phyloP scores from a whole-genome alignment of 2,888 invertebrate genomes.

The Nineta flava region DNA sequence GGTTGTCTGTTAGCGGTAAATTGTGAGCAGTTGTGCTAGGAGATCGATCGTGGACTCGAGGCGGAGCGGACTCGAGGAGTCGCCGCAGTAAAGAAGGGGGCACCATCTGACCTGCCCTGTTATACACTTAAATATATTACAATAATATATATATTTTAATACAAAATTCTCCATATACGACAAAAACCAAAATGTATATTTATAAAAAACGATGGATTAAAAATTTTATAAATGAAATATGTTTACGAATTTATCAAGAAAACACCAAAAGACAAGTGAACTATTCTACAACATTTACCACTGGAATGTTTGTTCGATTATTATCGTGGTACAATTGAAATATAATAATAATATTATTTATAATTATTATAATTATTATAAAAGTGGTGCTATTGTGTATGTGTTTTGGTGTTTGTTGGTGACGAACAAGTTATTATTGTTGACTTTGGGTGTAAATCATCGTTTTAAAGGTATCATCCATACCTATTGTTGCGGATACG shows the following conservation, averaged over 20 bases:
- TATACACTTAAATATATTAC: too few relatives aligned
- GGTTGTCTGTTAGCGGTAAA: background rate
- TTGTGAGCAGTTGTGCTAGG: constrained; percentile 1
- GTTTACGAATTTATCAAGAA: constrained; percentile 10
- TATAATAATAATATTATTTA: too few relatives aligned
- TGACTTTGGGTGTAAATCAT: too few relatives aligned
- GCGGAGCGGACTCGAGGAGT: constrained; percentile 11
- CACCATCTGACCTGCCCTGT: constrained; percentile 5
- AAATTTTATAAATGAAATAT: constrained; percentile 6
- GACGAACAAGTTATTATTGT: too few relatives aligned
- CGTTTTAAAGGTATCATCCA: background rate
- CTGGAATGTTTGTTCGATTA: background rate
- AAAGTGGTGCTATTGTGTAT: constrained; percentile 3
- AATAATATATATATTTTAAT: background rate
- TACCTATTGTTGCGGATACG: constrained; percentile 10
- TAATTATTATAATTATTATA: too few relatives aligned
- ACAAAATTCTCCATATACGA: background rate
- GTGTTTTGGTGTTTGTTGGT: constrained; percentile 1
- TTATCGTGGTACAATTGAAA: background rate
- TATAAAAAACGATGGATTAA: constrained; percentile 5
- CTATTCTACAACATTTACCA: too few relatives aligned
- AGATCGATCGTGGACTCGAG: constrained; percentile 11
- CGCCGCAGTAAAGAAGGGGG: constrained; percentile 7
- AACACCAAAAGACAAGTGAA: constrained; percentile 6
- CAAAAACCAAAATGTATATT: constrained; percentile 1